Conservation (phyloP, 1,140 invertebrate species). For the Galleria mellonella region DNA sequence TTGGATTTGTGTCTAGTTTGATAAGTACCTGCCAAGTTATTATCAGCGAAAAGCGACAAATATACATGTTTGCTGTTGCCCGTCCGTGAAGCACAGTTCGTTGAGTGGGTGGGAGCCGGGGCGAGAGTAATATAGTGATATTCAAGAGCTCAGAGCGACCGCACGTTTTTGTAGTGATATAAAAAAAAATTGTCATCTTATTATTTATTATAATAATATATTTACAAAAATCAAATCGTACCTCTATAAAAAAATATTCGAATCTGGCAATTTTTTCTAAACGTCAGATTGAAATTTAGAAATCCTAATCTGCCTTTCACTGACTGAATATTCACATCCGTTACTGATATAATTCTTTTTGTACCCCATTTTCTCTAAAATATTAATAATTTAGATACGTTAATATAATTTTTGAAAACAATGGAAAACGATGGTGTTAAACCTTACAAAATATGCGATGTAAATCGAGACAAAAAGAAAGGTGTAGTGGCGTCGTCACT, state of each 20-base stretch:
- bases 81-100: too few relatives aligned
- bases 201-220: too few relatives aligned
- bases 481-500: slow-evolving; percentile 85
- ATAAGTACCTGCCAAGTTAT: too few relatives aligned
- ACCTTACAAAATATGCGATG: slow-evolving; percentile 77
- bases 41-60: too few relatives aligned
- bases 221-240: not conserved
- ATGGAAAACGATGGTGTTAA: slow-evolving; percentile 71
- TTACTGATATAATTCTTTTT: not conserved
- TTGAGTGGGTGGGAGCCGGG: slow-evolving; percentile 1
- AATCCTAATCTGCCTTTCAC: not conserved
- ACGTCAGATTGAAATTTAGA: too few relatives aligned
- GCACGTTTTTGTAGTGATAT: slow-evolving; percentile 7
- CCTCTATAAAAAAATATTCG: slow-evolving; percentile 9
- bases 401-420: slow-evolving; percentile 7
- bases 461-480: slow-evolving; percentile 84
- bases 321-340: too few relatives aligned
- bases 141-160: slow-evolving; percentile 15
- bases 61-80: too few relatives aligned
- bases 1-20: too few relatives aligned
- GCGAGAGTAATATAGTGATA: slow-evolving; percentile 22
- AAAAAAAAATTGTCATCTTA: too few relatives aligned
- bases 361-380: not conserved
- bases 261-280: slow-evolving; percentile 20
- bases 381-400: too few relatives aligned